A percentile compares a stretch with the other conserved stretches of the same genome.
These are phyloP conservation scores for Hystrix cristata DNA, from an alignment of 2,113 vertebrate genomes.

Conservation along the genomic window DNA sequence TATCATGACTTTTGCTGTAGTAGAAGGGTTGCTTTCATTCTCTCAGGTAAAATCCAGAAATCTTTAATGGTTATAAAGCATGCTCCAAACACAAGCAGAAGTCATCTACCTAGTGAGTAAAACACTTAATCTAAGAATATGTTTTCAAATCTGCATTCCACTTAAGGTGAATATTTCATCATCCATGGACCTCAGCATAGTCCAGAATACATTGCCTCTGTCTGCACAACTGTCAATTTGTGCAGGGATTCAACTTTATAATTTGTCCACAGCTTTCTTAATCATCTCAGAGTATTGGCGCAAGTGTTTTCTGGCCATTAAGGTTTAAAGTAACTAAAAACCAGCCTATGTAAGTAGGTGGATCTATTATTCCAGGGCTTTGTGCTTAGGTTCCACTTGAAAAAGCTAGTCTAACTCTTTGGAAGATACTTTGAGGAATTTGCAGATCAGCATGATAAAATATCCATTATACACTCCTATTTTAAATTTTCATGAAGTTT, in stretches of 20 bases:
- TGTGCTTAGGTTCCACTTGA: background rate
- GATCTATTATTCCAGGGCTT: background rate
- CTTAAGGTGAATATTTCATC: background rate
- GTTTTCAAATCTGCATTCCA: slow-evolving; percentile 11
- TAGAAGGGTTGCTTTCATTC: background rate
- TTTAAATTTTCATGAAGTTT: slow-evolving; percentile 33
- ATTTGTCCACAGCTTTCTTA: background rate
- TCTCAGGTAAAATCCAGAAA: background rate
- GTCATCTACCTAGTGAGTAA: background rate
- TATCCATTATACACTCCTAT: background rate
- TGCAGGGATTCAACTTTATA: background rate
- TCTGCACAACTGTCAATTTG: background rate
- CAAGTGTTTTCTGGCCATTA: background rate
- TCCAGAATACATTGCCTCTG: background rate
- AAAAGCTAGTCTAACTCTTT: background rate
- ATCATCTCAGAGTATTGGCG: background rate
- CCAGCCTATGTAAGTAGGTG: background rate
- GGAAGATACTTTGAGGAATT: slow-evolving; percentile 19
- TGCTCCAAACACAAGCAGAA: background rate
- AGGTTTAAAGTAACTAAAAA: background rate
- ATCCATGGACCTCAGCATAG: background rate
- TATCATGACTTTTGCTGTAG: background rate
- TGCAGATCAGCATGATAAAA: background rate
- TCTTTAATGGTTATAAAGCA: background rate
- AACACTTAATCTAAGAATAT: background rate